Base-by-base conservation (phyloP, 92 coral and sea anemone genomes). In the Zoanthus gigantus region DNA sequence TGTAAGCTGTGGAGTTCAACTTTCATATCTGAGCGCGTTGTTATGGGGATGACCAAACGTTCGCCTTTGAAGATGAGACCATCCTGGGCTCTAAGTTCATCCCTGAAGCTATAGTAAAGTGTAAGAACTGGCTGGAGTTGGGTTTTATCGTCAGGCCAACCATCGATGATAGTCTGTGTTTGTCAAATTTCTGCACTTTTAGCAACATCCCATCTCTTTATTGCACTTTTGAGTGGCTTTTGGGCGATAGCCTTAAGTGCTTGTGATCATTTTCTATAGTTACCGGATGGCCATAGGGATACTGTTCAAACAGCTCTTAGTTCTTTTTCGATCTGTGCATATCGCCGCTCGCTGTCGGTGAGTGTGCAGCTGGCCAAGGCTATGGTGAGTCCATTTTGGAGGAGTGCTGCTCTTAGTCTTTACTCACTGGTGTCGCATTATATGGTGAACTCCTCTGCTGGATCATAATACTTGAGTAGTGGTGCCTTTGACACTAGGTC, bases 61-160 rank as follows among this genome's bases (percentile, higher is more conserved):
- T 67, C 14, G 71, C 72, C 44, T 30, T 67, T 78, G 54, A 78
- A 88, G 72, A 79, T 88, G 78, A 65, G 78, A 56, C 72, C 87
- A 29, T 79, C 61, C 42, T 68, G 78, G 45, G 32, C 81, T 66
- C 86, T 58, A 7, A 87, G 86, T 50, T 87, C 76, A 17, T 75
- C 90, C 46, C 90, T 30, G 15, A 46, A 76, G 86, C 86, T 79
- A 68, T 60, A 32, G 66, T 87, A 87, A 23, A 84, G 86, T 48
- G 23, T 77, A 46, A 63, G 67, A 29, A 60, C 60, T 79, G 86
- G 68, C 46, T 67, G 76, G 52, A 78, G 47, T 5, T 57, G 6
- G 4, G 77, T 80, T 15, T 86, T 86, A 82, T 76, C 69, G 61
- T 86, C 75, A 30, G 83, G 54, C 72, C 89, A 86, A 30, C 89